Percentiles rank a stretch among this genome's conserved stretches.
phyloP scores from a whole-genome alignment of 2,888 invertebrate species.

The Cantharis rufa region DNA sequence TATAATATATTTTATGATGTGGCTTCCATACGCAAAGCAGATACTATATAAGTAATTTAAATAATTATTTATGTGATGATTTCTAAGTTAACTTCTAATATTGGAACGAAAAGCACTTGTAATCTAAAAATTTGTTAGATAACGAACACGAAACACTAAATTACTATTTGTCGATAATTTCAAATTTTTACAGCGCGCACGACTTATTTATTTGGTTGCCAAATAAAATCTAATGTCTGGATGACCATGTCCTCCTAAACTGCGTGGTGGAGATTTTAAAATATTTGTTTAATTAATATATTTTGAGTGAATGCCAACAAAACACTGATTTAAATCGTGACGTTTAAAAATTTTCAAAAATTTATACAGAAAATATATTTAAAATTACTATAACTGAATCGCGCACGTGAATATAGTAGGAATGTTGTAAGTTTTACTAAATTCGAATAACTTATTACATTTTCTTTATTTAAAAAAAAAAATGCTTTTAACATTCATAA shows the following conservation, averaged over 20 bases:
- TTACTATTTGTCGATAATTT: neutral
- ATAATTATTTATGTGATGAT: neutral
- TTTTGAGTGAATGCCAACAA: conserved; percentile 1
- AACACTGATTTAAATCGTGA: neutral
- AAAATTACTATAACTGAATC: neutral
- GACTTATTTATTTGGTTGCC: neutral
- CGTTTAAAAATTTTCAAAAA: neutral
- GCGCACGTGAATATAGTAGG: neutral
- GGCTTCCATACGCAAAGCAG: neutral
- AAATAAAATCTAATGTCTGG: neutral
- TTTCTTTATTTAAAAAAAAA: too few species aligned
- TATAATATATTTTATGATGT: neutral
- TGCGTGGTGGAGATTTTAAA: neutral
- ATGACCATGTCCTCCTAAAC: neutral
- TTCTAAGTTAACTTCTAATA: neutral
- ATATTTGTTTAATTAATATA: conserved; percentile 4
- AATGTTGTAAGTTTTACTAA: neutral
- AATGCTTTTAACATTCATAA: too few species aligned
- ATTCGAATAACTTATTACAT: too few species aligned
- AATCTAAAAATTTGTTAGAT: neutral
- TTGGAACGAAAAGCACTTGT: neutral
- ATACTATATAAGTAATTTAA: neutral
- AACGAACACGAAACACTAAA: neutral
- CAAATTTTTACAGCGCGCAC: neutral
- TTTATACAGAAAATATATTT: neutral